A percentile compares a stretch with the other conserved stretches of the same genome.
Evolutionary conservation across 1,140 invertebrate genomes (phyloP).

Genomic region (Tetramorium alpestre): DNA sequence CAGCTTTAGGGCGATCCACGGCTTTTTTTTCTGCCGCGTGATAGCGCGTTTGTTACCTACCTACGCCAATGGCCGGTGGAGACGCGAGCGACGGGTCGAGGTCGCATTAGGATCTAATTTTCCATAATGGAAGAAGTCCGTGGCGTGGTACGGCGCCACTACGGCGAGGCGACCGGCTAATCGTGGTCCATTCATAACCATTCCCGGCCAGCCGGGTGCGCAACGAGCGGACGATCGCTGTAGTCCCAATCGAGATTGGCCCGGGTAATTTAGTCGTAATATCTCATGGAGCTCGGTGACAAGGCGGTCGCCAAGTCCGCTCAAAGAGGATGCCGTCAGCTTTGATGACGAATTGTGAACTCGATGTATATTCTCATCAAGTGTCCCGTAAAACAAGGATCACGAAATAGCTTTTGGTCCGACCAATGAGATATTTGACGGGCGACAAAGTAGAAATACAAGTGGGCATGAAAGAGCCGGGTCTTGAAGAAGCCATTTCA

Average conservation of each 20-base stretch:
- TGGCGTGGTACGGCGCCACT: slow-evolving; percentile 74
- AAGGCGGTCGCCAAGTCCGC: background rate
- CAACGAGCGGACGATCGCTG: slow-evolving; percentile 30
- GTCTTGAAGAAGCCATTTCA: too few relatives aligned
- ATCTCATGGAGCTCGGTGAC: slow-evolving; percentile 13
- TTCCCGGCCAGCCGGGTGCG: slow-evolving; percentile 26
- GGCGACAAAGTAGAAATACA: background rate
- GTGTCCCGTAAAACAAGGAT: background rate
- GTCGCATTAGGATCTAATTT: slow-evolving; percentile 79
- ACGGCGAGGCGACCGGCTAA: slow-evolving; percentile 70
- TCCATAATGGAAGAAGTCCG: slow-evolving; percentile 77
- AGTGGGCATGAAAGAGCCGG: too few relatives aligned
- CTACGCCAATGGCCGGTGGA: slow-evolving; percentile 64
- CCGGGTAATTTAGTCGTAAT: slow-evolving; percentile 60
- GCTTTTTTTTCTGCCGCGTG: background rate
- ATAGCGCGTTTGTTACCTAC: background rate
- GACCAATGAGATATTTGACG: background rate
- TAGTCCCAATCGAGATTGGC: slow-evolving; percentile 61
- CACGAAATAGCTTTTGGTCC: background rate
- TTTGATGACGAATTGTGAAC: background rate
- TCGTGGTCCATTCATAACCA: slow-evolving; percentile 77
- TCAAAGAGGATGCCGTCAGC: background rate
- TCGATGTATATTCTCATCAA: background rate
- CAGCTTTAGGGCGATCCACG: background rate
- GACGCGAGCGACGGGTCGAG: slow-evolving; percentile 58